phyloP scores from a whole-genome alignment of 2,888 invertebrate species.

The Chymomyza fuscimana region DNA sequence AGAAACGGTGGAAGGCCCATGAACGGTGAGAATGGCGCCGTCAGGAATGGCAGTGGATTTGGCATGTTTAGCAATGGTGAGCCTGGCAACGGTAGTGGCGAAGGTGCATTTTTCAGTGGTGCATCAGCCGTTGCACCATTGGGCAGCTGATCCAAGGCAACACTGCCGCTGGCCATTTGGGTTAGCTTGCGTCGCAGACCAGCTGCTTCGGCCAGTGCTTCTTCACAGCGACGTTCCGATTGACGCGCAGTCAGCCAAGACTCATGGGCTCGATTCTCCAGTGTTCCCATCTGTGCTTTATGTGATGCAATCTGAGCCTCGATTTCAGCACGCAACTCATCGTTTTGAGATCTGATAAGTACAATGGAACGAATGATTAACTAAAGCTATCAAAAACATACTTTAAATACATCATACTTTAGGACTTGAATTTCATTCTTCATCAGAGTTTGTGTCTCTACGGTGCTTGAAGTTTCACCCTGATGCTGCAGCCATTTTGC shows the following conservation, averaged over 20 bases:
- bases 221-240: constrained; percentile 90
- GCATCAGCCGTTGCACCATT: constrained; percentile 42
- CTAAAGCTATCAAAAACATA: background rate
- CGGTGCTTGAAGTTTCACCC: constrained; percentile 89
- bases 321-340: constrained; percentile 88
- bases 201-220: constrained; percentile 86
- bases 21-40: constrained; percentile 83
- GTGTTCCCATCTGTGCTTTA: constrained; percentile 86
- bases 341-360: constrained; percentile 81
- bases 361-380: constrained; percentile 27
- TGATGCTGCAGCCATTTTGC: constrained; percentile 89
- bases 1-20: constrained; percentile 82
- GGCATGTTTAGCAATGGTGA: constrained; percentile 80
- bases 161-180: constrained; percentile 69
- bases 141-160: constrained; percentile 29
- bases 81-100: constrained; percentile 78
- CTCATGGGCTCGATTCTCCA: constrained; percentile 92
- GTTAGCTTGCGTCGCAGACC: constrained; percentile 84
- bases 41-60: constrained; percentile 82
- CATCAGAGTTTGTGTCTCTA: constrained; percentile 88
- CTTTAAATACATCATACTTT: constrained; percentile 82
- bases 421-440: constrained; percentile 90
- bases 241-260: constrained; percentile 92
- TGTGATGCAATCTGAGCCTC: constrained; percentile 89
- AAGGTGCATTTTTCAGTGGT: constrained; percentile 67